These are phyloP conservation scores for Eulemur macaco DNA, from an alignment of 2,113 vertebrate genomes.

Conservation along the genomic window DNA sequence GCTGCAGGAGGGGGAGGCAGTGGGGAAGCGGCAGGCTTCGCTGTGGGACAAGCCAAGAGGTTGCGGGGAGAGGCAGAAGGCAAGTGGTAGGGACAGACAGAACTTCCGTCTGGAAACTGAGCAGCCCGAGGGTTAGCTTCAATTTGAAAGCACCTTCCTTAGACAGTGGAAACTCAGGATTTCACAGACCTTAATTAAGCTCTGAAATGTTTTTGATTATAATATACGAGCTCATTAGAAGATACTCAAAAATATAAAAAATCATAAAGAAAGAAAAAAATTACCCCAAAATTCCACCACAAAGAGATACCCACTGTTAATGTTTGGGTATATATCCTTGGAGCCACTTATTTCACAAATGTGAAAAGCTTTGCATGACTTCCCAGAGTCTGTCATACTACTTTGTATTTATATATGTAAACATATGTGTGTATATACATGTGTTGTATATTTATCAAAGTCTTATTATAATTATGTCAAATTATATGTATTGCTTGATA, in stretches of 20 bases:
- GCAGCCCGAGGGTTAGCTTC: not conserved
- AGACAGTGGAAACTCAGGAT: not conserved
- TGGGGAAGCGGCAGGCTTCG: not conserved
- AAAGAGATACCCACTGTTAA: not conserved
- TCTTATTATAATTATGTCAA: not conserved
- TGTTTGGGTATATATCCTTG: not conserved
- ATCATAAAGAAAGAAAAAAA: not conserved
- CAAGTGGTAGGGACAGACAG: not conserved
- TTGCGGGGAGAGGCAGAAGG: not conserved
- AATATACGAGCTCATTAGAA: not conserved
- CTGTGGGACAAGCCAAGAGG: not conserved
- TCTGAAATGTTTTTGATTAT: slow-evolving; percentile 38
- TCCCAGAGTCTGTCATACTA: not conserved
- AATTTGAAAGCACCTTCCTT: not conserved
- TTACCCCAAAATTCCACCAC: not conserved
- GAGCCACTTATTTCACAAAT: slow-evolving; percentile 23
- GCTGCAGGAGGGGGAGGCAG: not conserved
- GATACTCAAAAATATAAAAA: not conserved
- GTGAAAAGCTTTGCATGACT: slow-evolving; percentile 34
- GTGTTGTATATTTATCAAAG: not conserved
- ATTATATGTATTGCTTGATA: not conserved
- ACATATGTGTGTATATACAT: not conserved
- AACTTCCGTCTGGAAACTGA: not conserved
- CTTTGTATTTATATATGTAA: slow-evolving; percentile 4
- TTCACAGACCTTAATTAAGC: not conserved